Conservation (phyloP, 1,140 invertebrate species). For the Phortica variegata region DNA sequence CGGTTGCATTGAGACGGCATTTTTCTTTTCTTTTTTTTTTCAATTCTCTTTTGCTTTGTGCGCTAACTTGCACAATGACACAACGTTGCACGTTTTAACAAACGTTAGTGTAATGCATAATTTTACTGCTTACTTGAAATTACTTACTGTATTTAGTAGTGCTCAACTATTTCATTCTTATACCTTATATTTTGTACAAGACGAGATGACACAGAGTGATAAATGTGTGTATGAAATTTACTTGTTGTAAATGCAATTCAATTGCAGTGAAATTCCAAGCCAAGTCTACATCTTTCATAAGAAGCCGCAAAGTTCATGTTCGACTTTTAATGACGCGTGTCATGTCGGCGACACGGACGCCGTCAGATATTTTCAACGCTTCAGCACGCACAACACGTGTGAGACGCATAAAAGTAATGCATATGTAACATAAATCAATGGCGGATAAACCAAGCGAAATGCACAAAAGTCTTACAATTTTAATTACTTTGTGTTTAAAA, state of each 20-base stretch:
- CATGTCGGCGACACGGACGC: slow-evolving; percentile 1
- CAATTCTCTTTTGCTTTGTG: no score
- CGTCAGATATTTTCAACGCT: slow-evolving; percentile 20
- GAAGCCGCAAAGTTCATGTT: no score
- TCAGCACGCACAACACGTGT: slow-evolving; percentile 32
- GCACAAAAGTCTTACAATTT: slow-evolving; percentile 13
- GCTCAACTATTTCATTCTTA: no score
- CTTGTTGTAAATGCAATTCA: neutral
- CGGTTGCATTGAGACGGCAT: no score
- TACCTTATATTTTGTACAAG: neutral
- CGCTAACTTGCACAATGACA: no score
- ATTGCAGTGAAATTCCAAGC: neutral
- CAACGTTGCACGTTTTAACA: no score
- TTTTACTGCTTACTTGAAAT: no score
- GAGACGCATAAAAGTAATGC: slow-evolving; percentile 25
- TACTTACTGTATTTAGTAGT: no score
- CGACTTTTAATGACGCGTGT: slow-evolving; percentile 19
- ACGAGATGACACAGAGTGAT: neutral
- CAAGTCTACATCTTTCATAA: neutral
- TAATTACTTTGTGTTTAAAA: slow-evolving; percentile 36
- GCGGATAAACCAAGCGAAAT: no score
- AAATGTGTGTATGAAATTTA: neutral
- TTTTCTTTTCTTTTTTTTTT: no score
- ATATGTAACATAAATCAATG: neutral
- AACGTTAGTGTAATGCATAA: no score